phyloP scores from a whole-genome alignment of 2,797 vertebrate species.

The Halcyon chelicuti region DNA sequence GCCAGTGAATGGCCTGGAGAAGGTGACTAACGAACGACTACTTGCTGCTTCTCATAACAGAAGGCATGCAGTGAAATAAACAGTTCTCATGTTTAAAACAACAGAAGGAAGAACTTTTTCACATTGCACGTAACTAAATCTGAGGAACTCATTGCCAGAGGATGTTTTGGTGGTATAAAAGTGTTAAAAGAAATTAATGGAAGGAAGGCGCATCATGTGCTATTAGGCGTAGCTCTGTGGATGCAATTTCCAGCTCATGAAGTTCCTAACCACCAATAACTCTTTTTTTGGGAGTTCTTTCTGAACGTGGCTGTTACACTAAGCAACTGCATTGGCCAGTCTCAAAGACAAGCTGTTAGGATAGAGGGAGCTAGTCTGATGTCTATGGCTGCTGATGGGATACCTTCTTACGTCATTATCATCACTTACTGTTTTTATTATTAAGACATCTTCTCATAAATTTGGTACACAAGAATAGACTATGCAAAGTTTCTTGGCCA shows the following conservation, averaged over 20 bases:
- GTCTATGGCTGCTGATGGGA: background rate
- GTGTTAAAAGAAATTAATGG: background rate
- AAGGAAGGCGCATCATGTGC: background rate
- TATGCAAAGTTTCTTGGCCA: background rate
- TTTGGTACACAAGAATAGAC: background rate
- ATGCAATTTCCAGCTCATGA: background rate
- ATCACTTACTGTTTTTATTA: background rate
- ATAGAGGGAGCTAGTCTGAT: background rate
- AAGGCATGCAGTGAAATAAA: background rate
- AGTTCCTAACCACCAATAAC: background rate
- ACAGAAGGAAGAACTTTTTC: background rate
- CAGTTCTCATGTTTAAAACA: background rate
- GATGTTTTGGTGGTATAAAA: constrained; percentile 6
- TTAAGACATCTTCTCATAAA: background rate
- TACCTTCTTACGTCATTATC: background rate
- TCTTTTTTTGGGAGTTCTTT: background rate
- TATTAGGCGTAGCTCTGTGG: background rate
- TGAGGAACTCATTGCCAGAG: background rate
- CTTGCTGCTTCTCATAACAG: background rate
- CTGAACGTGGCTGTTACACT: background rate
- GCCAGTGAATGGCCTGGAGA: background rate
- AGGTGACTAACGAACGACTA: background rate
- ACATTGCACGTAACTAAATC: background rate
- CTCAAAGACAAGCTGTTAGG: background rate
- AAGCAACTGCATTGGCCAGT: background rate